These are phyloP conservation scores for Sylvia borin DNA, from an alignment of 2,797 vertebrate species.

Conservation along the genomic window DNA sequence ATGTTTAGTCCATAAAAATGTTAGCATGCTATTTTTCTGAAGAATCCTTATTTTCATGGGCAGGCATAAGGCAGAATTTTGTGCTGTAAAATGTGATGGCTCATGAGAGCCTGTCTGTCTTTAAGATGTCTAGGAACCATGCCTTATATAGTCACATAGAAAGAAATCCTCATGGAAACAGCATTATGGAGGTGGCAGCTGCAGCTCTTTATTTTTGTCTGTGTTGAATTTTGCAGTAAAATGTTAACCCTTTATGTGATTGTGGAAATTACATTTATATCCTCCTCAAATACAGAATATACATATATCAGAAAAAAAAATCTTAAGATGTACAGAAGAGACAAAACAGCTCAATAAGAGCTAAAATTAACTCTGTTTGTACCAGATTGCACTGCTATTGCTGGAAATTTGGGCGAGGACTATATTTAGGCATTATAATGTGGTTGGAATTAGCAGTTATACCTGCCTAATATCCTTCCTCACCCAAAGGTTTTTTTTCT, in stretches of 20 bases:
- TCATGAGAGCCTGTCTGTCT: constrained; percentile 40
- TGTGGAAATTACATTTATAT: not conserved
- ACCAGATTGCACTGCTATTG: not conserved
- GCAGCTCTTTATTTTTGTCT: constrained; percentile 49
- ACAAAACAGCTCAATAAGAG: not conserved
- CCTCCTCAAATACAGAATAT: not conserved
- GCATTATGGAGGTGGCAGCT: constrained; percentile 57
- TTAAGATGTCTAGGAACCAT: constrained; percentile 31
- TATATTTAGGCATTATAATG: not conserved
- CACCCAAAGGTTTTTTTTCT: not conserved
- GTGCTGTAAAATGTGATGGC: not conserved
- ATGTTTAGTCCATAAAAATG: not conserved
- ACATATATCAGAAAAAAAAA: not conserved
- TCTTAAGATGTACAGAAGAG: not conserved
- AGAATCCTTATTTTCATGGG: not conserved
- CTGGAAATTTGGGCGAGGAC: not conserved
- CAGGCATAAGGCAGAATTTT: not conserved
- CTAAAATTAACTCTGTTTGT: not conserved
- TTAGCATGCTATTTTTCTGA: not conserved
- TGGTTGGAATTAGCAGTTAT: not conserved
- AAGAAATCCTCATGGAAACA: constrained; percentile 66
- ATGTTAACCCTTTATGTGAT: constrained; percentile 24
- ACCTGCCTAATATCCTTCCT: not conserved
- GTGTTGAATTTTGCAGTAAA: constrained; percentile 37
- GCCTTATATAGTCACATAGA: constrained; percentile 51